These are phyloP conservation scores for Osmerus eperlanus DNA, from an alignment of 2,113 vertebrate genomes.

Conservation along the genomic window DNA sequence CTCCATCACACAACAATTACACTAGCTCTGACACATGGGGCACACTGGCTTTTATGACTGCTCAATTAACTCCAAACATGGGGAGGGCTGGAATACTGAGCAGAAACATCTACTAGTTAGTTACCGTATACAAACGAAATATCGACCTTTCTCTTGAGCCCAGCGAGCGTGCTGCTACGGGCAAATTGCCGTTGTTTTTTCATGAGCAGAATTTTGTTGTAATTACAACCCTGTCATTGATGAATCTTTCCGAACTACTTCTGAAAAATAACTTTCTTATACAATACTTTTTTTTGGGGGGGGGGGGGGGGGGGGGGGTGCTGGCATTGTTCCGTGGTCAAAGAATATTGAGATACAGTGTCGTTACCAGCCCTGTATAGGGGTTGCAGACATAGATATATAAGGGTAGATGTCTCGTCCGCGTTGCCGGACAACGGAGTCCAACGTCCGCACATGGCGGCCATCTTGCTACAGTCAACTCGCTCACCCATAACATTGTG, in stretches of 20 bases:
- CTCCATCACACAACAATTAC: slow-evolving; percentile 27
- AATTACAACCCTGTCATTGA: slow-evolving; percentile 18
- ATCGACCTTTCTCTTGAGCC: slow-evolving; percentile 19
- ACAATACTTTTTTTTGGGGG: too few relatives aligned
- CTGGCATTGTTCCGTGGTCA: too few relatives aligned
- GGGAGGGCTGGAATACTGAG: neutral
- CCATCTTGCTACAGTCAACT: too few relatives aligned
- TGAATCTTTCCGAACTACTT: too few relatives aligned
- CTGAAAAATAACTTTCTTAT: too few relatives aligned
- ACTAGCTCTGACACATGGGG: slow-evolving; percentile 4
- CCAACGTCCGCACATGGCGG: too few relatives aligned
- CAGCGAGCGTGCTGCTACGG: neutral
- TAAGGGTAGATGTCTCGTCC: too few relatives aligned
- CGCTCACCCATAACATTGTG: too few relatives aligned
- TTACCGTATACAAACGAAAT: slow-evolving; percentile 27
- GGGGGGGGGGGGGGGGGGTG: too few relatives aligned
- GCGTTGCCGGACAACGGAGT: too few relatives aligned
- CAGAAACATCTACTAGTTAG: neutral
- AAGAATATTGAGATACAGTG: too few relatives aligned
- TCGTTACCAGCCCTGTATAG: neutral
- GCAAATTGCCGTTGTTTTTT: neutral
- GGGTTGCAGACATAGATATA: too few relatives aligned
- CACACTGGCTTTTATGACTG: neutral
- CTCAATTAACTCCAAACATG: slow-evolving; percentile 18
- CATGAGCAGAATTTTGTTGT: slow-evolving; percentile 3